A percentile compares a stretch with the other conserved stretches of the same genome.
Evolutionary conservation across 2,888 invertebrate genomes (phyloP).

Genomic region (Megaustenia siamemsis): DNA sequence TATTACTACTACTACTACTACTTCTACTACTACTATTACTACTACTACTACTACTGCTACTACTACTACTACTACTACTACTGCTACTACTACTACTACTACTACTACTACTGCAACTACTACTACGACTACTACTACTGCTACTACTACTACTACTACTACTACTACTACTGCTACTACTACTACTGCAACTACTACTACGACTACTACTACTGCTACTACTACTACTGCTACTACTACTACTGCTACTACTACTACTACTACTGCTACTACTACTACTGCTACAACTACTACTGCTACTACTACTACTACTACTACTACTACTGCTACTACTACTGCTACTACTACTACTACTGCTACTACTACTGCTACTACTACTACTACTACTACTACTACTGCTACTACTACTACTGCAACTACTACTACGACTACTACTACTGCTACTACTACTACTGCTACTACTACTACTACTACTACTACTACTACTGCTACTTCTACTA

Average conservation of each 20-base stretch:
- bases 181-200: too few species aligned
- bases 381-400: background rate
- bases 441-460: too few species aligned
- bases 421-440: too few species aligned
- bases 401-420: too few species aligned
- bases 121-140: too few species aligned
- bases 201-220: too few species aligned
- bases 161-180: background rate
- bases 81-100: too few species aligned
- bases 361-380: conserved; percentile 1
- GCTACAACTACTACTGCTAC: too few species aligned
- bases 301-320: conserved; percentile 19
- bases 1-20: conserved; percentile 12
- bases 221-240: background rate
- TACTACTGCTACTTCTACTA: too few species aligned
- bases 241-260: conserved; percentile 24
- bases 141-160: background rate
- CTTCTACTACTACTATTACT: conserved; percentile 2
- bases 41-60: conserved; percentile 11
- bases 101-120: too few species aligned
- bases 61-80: conserved; percentile 4
- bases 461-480: too few species aligned
- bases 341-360: conserved; percentile 36
- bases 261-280: conserved; percentile 2
- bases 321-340: conserved; percentile 24